phyloP scores from a whole-genome alignment of 2,113 vertebrate species.

The Neodon shergylaensis region DNA sequence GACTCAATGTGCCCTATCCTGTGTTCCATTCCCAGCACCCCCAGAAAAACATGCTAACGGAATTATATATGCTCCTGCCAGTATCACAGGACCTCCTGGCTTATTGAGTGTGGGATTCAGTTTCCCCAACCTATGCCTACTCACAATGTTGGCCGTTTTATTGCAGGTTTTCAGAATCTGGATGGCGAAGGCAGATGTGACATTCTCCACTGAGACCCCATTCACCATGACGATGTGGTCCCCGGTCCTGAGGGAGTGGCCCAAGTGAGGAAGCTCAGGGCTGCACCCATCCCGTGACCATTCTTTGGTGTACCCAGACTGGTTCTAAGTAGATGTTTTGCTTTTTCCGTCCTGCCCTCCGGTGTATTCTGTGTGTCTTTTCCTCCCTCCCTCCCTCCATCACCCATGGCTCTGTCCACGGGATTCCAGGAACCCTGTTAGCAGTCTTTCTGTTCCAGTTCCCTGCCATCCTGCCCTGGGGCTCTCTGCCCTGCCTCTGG shows the following conservation, averaged over 20 bases:
- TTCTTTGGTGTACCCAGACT: background rate
- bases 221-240: conserved; percentile 98
- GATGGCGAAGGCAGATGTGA: conserved; percentile 91
- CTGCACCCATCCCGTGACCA: background rate
- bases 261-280: background rate
- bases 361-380: background rate
- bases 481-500: accelerated
- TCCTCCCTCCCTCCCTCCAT: no score
- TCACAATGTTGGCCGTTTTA: conserved; percentile 92
- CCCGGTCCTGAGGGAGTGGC: conserved; percentile 85
- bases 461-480: background rate
- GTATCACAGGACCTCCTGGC: no score
- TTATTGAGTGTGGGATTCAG: background rate
- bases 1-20: background rate
- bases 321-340: no score
- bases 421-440: background rate
- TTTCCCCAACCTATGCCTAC: conserved; percentile 67
- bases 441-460: background rate
- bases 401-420: no score
- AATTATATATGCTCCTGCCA: background rate
- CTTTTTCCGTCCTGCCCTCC: background rate
- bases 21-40: background rate
- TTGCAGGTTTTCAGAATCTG: conserved; percentile 93
- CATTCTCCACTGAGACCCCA: conserved; percentile 93
- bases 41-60: background rate